Conservation (phyloP, 2,113 vertebrate species). For the Sarotherodon lohbergeri region DNA sequence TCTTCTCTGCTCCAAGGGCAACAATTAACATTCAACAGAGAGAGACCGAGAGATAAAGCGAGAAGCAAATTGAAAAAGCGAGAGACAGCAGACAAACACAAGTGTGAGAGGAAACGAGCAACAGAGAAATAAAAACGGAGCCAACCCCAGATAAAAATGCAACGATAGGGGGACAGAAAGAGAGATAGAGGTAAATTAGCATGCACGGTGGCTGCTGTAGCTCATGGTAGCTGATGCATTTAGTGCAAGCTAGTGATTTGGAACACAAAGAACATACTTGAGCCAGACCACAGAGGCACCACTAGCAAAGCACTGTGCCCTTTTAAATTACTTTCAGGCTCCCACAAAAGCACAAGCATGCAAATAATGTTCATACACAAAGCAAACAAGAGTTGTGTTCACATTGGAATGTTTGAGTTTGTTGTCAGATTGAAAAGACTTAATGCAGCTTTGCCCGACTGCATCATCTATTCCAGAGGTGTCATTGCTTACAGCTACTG, state of each 20-base stretch:
- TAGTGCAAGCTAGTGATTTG: not conserved
- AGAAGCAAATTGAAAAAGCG: conserved; percentile 1
- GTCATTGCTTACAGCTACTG: not conserved
- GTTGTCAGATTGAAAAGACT: not conserved
- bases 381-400: not conserved
- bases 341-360: not conserved
- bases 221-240: not conserved
- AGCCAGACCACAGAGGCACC: not conserved
- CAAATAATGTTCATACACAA: not conserved
- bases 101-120: not conserved
- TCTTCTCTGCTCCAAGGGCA: conserved; percentile 38
- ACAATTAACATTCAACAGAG: conserved; percentile 50
- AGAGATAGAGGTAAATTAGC: not conserved
- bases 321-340: conserved; percentile 5
- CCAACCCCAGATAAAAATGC: not conserved
- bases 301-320: not conserved
- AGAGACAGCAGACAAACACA: not conserved
- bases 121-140: not conserved
- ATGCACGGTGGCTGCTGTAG: not conserved
- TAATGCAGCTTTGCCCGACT: not conserved
- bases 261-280: conserved; percentile 29
- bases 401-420: not conserved
- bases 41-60: not conserved
- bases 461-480: not conserved
- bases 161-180: not conserved